Evolutionary conservation across 2,113 vertebrate genomes (phyloP).

Genomic region (Cinclus cinclus): DNA sequence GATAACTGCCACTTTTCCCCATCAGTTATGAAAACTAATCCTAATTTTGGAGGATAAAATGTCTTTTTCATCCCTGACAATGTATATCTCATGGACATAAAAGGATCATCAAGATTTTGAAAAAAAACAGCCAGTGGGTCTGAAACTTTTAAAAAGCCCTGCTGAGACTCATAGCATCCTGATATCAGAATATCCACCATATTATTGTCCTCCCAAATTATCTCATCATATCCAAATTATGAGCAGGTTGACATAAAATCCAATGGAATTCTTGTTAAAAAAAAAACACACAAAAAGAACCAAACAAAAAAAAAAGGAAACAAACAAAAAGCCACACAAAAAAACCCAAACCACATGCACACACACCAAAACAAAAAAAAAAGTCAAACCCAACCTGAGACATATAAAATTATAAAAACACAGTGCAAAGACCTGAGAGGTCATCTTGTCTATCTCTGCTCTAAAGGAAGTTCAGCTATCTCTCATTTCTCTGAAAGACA

Average conservation of each 20-base stretch:
- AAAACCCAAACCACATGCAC: background rate
- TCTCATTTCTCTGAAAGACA: background rate
- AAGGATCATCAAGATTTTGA: background rate
- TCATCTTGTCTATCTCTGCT: background rate
- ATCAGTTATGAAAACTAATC: background rate
- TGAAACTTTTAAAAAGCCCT: background rate
- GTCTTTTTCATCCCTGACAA: background rate
- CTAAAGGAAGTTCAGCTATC: background rate
- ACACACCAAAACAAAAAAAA: no score
- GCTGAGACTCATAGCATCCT: background rate
- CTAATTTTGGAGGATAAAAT: background rate
- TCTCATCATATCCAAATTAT: background rate
- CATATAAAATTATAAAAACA: background rate
- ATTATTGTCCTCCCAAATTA: background rate
- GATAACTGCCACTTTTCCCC: background rate
- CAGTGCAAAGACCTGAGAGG: background rate
- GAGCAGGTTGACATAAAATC: background rate
- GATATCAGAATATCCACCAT: background rate
- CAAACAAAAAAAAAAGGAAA: background rate
- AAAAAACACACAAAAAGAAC: background rate
- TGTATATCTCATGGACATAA: background rate
- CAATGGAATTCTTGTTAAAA: background rate
- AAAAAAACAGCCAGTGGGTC: background rate
- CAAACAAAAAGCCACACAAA: background rate
- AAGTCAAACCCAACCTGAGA: background rate